Base-by-base conservation (phyloP, 2,888 invertebrate genomes). In the Teinopalpus imperialis region DNA sequence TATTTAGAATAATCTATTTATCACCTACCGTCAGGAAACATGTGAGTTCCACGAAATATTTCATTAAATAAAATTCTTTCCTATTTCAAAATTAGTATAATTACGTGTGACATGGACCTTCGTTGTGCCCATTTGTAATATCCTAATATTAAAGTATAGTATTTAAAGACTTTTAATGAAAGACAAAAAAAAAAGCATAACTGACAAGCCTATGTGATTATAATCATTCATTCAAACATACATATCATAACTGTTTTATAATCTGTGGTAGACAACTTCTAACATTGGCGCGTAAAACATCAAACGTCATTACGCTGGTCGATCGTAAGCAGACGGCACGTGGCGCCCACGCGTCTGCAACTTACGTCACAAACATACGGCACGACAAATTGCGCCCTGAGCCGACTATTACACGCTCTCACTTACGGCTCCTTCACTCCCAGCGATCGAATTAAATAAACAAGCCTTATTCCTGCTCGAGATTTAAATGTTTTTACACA, bases 281-380 rank as follows among this genome's bases (percentile, higher is more conserved):
- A 13, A 40, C 13, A n/a, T n/a, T 14, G 43, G 48, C 49, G 49
- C 52, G 48, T n/a, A 48, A 45, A 45, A 47, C 42, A 51, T 48
- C 49, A 50, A 42, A 36, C 30, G 20, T 34, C 31, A 46, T 45
- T 45, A 40, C 52, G 35, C 41, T 50, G 66, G 73, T 78, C 78
- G 74, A 78, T 77, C 43, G 13, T 20, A 42, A 31, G 45, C 78
- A 79, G 78, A 66, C 50, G 66, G 7, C 74, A 69, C 73, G 74
- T 63, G 69, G 44, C 52, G 6, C 65, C 5, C 74, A 67, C 70
- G 66, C 56, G 59, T 59, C 58, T 66, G 63, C 63, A 67, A 65
- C 64, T 71, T 57, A 67, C 59, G 77, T 76, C 75, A 74, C 56
- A 61, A 49, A 53, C 73, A 74, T 46, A 43, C 59, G 67, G 52